Base-by-base conservation (phyloP, 2,888 invertebrate species). In the Erebia ligea region DNA sequence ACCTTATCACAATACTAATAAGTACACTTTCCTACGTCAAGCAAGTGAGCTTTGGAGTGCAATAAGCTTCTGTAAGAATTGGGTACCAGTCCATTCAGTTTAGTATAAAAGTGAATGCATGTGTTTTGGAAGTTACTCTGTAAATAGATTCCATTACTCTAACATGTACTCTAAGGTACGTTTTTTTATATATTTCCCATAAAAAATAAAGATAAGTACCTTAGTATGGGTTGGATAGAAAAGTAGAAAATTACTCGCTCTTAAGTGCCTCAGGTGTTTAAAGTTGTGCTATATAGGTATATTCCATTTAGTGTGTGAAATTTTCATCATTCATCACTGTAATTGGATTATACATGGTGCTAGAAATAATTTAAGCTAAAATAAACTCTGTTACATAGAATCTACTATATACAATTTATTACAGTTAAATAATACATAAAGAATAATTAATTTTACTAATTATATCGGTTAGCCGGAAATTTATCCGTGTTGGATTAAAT, bases 31-130 rank as follows among this genome's bases (percentile, higher is more conserved):
- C 70, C 77, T 73, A 74, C 76, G 74, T 69, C 74, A 75, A 17
- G 19, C 25, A 17, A 65, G 71, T 57, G 62, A 68, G 58, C 68
- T 42, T 70, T 69, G 67, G 75, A 73, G 76, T 82, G 82, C 77
- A 82, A 80, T 81, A 84, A 82, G 75, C 81, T 80, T 84, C 82
- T 79, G 78, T 76, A 83, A 83, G 81, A 80, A 84, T 81, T 80
- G 79, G 80, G 85, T 87, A 89, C 90, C 86, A 83, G 90, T 91
- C 88, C 83, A 77, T 80, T 71, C 68, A 74, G 70, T 69, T 57
- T 80, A 79, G 83, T 92, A 92, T 92, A 92, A 86, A 92, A 90
- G 88, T 83, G 86, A 87, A 84, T 78, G 86, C 82, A 75, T 78
- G 75, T 81, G 79, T 76, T 83, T 78, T 83, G 80, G 76, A 80